These are phyloP conservation scores for Gnathonemus echidnorhynchus DNA, from an alignment of 2,113 vertebrate species.

Conservation along the genomic window DNA sequence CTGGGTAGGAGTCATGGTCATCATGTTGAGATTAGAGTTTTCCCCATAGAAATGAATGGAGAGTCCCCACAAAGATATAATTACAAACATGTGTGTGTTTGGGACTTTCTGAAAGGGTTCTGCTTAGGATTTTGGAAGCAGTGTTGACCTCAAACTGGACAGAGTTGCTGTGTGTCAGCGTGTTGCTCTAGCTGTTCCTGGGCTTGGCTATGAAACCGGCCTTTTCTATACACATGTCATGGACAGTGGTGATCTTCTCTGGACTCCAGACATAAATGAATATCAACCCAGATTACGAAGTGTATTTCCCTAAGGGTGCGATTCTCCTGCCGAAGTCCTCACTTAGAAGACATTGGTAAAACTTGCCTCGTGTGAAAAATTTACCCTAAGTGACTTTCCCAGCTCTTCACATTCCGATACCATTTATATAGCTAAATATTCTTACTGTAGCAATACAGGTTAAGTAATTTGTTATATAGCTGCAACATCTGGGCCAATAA, in stretches of 20 bases:
- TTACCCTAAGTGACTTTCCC: not conserved
- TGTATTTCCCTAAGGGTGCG: not conserved
- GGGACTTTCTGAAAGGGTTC: not conserved
- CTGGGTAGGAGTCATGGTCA: too few species aligned
- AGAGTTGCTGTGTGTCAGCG: not conserved
- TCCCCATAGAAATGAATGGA: too few species aligned
- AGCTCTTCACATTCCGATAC: not conserved
- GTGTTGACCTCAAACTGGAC: not conserved
- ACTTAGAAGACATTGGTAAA: not conserved
- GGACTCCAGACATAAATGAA: not conserved
- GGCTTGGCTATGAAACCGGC: not conserved
- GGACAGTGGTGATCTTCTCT: not conserved
- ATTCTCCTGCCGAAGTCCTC: not conserved
- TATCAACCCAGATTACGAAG: not conserved
- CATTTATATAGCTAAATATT: not conserved
- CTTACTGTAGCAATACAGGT: not conserved
- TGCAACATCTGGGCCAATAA: not conserved
- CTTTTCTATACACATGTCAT: not conserved
- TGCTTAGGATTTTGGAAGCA: not conserved
- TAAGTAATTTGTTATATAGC: not conserved
- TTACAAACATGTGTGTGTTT: too few species aligned
- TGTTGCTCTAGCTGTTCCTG: not conserved
- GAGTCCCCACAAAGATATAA: too few species aligned
- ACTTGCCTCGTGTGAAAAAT: not conserved
- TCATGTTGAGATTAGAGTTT: too few species aligned